Evolutionary conservation across 2,797 vertebrate species (phyloP), one percentile per base, ranked within the genome.

Genomic region (Leuciscus waleckii): DNA sequence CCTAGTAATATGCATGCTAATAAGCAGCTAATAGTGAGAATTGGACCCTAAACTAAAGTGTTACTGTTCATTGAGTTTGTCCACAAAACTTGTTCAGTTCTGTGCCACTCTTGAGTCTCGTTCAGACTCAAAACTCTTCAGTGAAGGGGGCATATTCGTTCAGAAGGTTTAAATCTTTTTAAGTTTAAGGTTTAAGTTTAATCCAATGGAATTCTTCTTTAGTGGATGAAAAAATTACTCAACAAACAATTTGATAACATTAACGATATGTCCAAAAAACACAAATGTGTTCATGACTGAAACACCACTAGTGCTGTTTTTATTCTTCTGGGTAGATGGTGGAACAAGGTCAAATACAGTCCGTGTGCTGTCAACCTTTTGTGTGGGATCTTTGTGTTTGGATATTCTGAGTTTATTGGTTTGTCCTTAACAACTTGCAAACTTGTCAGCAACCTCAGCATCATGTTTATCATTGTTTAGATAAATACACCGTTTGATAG

Each of bases 301-400:
- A 14, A 37, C 10, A 14, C 49, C 19, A 56, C 17, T 90, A 81
- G 83, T 88, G 81, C 41, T 23, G 13, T 37, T 7, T 51, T 82
- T 43, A 26, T 39, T 32, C 37, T 29, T 77, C 37, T 8, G 67
- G 9, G 4, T 37, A 32, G 73, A 51, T 83, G 29, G 32, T 83
- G 81, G n/a, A 79, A 41, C 41, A 41, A 61, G 51, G 81, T 58
- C 54, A 61, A 13, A 49, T 29, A 65, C 21, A 29, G 58, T 73
- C 32, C 19, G 32, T 79, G 65, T 76, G 54, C 37, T 69, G 19
- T 68, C 56, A 63, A 9, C 9, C 3, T 2, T 75, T 32, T 73
- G 8, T 65, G 39, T 0, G 41, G 41, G 37, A 54, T 71, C 1
- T 63, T 77, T 65, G 49, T 46, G 67, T 65, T 51, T 71, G 68